phyloP scores from a whole-genome alignment of 2,113 vertebrate genomes.

The Poecile atricapillus region DNA sequence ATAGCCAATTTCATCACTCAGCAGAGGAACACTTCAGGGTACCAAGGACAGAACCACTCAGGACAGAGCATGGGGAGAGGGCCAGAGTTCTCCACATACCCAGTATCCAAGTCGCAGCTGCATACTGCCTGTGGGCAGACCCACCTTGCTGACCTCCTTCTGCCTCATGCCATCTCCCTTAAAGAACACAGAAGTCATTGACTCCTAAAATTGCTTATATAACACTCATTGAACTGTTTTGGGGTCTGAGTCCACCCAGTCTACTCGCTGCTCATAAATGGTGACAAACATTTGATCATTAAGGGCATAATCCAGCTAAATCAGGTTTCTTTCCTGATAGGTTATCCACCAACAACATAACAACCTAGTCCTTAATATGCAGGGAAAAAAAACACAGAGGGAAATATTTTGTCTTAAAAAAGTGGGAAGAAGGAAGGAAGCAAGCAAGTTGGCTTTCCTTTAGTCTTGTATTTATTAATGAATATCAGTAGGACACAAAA shows the following conservation, averaged over 20 bases:
- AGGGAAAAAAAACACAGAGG: background rate
- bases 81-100: background rate
- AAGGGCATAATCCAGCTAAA: background rate
- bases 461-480: background rate
- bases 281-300: background rate
- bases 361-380: background rate
- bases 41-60: background rate
- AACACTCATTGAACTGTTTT: background rate
- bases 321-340: background rate
- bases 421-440: background rate
- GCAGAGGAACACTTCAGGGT: background rate
- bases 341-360: background rate
- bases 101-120: background rate
- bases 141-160: background rate
- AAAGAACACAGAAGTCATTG: fast-evolving
- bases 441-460: background rate
- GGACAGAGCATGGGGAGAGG: background rate
- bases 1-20: no score
- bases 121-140: background rate
- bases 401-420: background rate
- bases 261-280: background rate
- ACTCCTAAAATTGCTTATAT: background rate
- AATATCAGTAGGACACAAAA: background rate
- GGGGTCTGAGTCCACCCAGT: background rate
- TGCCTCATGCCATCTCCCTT: fast-evolving